Conservation (phyloP, 2,113 vertebrate genomes). For the Sphaerodactylus townsendi region DNA sequence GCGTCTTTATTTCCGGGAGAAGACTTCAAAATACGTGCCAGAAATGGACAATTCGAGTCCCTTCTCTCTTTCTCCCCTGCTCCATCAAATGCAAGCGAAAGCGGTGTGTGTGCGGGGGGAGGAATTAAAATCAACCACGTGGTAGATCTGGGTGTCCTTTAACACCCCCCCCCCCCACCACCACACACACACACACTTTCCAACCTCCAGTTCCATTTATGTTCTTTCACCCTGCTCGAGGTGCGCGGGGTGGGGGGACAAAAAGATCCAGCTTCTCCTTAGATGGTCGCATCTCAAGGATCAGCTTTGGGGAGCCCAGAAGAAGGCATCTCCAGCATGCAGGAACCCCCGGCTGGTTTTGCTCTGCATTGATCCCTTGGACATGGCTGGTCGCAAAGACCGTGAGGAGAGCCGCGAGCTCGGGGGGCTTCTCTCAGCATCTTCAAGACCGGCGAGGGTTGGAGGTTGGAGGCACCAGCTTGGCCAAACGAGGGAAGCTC, state of each 20-base stretch:
- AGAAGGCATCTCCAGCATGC: conserved; percentile 62
- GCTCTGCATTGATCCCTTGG: conserved; percentile 41
- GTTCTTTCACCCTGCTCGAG: conserved; percentile 67
- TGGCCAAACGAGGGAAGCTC: conserved; percentile 60
- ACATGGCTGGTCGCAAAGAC: conserved; percentile 67
- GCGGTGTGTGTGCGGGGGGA: conserved; percentile 54
- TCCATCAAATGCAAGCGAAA: conserved; percentile 70
- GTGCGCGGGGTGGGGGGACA: background rate
- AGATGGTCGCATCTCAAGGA: conserved; percentile 74
- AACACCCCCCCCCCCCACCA: too few species aligned
- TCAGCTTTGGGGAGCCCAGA: conserved; percentile 56
- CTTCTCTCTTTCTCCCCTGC: conserved; percentile 56
- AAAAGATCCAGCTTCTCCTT: conserved; percentile 73
- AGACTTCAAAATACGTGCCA: conserved; percentile 80
- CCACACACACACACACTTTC: conserved; percentile 65
- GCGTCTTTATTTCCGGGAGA: conserved; percentile 75
- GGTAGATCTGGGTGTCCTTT: conserved; percentile 72
- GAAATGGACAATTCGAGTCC: conserved; percentile 76
- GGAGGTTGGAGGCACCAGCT: conserved; percentile 76
- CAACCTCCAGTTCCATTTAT: conserved; percentile 76
- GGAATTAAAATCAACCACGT: conserved; percentile 81
- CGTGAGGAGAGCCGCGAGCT: conserved; percentile 58
- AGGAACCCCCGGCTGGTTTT: conserved; percentile 42
- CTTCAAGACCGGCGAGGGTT: conserved; percentile 62
- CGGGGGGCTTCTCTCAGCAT: conserved; percentile 56